phyloP scores from a whole-genome alignment of 2,113 vertebrate genomes.

The Channa maculata region DNA sequence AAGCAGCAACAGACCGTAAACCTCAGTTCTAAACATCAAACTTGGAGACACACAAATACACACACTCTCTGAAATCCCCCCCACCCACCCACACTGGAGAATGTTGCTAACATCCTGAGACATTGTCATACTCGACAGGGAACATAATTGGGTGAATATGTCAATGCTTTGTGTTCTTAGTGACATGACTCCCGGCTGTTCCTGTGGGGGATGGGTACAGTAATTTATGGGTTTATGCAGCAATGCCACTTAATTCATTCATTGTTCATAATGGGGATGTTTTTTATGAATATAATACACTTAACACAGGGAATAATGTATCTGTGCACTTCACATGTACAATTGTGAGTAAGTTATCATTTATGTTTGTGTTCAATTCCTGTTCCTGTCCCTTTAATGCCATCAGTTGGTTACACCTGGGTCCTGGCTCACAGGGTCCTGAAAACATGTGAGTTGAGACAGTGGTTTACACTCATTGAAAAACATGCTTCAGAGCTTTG shows the following conservation, averaged over 20 bases:
- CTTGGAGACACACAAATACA: conserved; percentile 5
- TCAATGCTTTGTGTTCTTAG: conserved; percentile 80
- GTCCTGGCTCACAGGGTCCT: conserved; percentile 24
- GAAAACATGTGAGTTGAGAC: conserved; percentile 47
- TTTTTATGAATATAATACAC: conserved; percentile 17
- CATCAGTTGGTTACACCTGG: conserved; percentile 71
- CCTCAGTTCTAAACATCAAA: conserved; percentile 57
- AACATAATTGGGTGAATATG: conserved; percentile 83
- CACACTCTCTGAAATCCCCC: conserved; percentile 32
- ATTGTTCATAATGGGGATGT: conserved; percentile 45
- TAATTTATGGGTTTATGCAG: conserved; percentile 61
- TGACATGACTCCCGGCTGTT: conserved; percentile 79
- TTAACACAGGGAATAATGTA: too few species aligned
- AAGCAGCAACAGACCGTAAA: conserved; percentile 63
- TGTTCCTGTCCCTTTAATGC: conserved; percentile 43
- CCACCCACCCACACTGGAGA: conserved; percentile 62
- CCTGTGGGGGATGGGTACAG: conserved; percentile 63
- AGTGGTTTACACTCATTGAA: conserved; percentile 64
- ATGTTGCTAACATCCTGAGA: conserved; percentile 76
- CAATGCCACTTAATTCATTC: conserved; percentile 41
- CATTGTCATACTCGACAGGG: conserved; percentile 81
- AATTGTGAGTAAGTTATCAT: too few species aligned
- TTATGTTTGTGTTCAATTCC: conserved; percentile 29
- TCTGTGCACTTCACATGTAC: too few species aligned
- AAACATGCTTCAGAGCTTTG: conserved; percentile 19